Percentiles rank a stretch among this genome's conserved stretches.
phyloP scores from a whole-genome alignment of 2,888 invertebrate genomes.

The Plusia festucae region DNA sequence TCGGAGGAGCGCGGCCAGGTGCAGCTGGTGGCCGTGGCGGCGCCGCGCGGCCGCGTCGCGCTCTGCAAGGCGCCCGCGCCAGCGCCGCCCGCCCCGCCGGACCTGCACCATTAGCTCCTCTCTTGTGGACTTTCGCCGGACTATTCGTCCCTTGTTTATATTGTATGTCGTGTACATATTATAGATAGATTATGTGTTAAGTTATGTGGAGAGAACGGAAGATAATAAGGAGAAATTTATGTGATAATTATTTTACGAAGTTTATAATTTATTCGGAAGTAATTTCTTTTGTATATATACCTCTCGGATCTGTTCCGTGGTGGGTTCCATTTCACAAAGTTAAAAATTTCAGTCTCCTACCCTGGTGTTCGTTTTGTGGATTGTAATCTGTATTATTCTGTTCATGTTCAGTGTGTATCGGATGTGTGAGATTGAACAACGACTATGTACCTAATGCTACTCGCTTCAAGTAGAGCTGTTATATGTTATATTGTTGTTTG shows the following conservation, averaged over 20 bases:
- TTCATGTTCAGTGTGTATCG: slow-evolving; percentile 77
- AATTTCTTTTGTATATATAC: slow-evolving; percentile 87
- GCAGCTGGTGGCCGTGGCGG: slow-evolving; percentile 84
- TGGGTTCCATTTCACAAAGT: slow-evolving; percentile 68
- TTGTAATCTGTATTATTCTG: slow-evolving; percentile 74
- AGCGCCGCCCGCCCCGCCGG: slow-evolving; percentile 49
- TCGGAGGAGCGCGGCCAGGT: slow-evolving; percentile 80
- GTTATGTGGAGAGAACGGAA: slow-evolving; percentile 83
- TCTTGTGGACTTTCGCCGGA: slow-evolving; percentile 55
- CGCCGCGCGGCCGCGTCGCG: slow-evolving; percentile 76
- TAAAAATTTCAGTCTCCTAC: slow-evolving; percentile 72
- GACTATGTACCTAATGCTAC: slow-evolving; percentile 83
- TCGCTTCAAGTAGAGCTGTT: slow-evolving; percentile 83
- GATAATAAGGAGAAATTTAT: slow-evolving; percentile 85
- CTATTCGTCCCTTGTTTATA: slow-evolving; percentile 71
- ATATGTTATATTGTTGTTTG: slow-evolving; percentile 83
- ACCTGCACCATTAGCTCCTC: slow-evolving; percentile 50
- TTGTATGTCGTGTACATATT: slow-evolving; percentile 81
- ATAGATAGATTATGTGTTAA: slow-evolving; percentile 83
- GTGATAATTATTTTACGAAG: slow-evolving; percentile 89
- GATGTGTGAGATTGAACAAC: slow-evolving; percentile 76
- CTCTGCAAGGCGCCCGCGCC: slow-evolving; percentile 67
- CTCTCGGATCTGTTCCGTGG: slow-evolving; percentile 68
- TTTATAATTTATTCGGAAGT: slow-evolving; percentile 88
- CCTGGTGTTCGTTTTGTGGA: slow-evolving; percentile 76